These are phyloP conservation scores for Podiceps cristatus DNA, from an alignment of 2,113 vertebrate species.

Conservation along the genomic window DNA sequence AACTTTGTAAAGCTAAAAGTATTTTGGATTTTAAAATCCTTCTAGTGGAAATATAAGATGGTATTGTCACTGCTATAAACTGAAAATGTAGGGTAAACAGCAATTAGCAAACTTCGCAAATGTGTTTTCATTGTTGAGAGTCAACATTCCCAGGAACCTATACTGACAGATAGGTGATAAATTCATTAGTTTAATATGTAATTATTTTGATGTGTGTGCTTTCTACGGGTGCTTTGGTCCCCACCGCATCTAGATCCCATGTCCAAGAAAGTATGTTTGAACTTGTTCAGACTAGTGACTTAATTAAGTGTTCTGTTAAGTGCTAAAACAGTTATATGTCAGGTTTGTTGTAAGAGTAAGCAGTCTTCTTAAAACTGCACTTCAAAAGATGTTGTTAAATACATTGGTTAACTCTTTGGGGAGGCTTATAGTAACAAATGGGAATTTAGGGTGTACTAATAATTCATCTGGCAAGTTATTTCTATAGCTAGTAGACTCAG, in stretches of 20 bases:
- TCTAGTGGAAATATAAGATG: not conserved
- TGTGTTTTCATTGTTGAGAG: not conserved
- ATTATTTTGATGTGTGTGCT: constrained; percentile 13
- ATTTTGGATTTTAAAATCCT: not conserved
- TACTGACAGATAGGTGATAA: not conserved
- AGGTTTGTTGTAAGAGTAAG: not conserved
- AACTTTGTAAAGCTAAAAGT: not conserved
- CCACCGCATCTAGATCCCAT: constrained; percentile 5
- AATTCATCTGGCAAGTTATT: not conserved
- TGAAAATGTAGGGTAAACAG: not conserved
- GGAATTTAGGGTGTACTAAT: not conserved
- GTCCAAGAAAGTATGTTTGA: constrained; percentile 31
- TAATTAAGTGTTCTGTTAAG: constrained; percentile 29
- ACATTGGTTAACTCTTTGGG: constrained; percentile 34
- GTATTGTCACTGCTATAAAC: not conserved
- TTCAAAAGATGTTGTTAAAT: constrained; percentile 22
- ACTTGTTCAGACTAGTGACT: constrained; percentile 41
- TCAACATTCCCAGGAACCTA: not conserved
- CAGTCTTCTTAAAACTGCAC: not conserved
- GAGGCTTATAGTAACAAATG: not conserved
- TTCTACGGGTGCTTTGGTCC: not conserved
- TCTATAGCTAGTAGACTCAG: rapidly evolving
- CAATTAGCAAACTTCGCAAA: constrained; percentile 1
- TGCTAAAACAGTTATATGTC: not conserved
- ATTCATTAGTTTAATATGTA: constrained; percentile 2